Percentiles rank a stretch among this genome's conserved stretches.
Evolutionary conservation across 2,797 vertebrate genomes (phyloP).

Genomic region (Benthosema pterotum): DNA sequence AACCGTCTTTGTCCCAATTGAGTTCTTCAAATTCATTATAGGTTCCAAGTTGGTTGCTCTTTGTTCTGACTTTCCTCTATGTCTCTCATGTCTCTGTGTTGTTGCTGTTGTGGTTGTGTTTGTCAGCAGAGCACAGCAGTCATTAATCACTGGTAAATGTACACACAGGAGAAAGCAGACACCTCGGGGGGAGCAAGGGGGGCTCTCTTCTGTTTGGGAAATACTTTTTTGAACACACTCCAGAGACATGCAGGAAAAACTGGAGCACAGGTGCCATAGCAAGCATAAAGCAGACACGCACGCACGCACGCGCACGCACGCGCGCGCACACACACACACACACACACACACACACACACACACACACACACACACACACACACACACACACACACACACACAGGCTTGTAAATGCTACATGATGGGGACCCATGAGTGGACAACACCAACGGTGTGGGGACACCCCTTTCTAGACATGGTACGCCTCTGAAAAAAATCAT

Average conservation of each 20-base stretch:
- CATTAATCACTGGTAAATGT: constrained; percentile 77
- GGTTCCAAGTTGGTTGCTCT: too few relatives aligned
- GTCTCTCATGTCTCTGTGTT: constrained; percentile 47
- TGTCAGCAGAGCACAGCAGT: constrained; percentile 66
- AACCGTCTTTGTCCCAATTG: too few relatives aligned
- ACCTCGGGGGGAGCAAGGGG: constrained; percentile 48
- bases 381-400: too few relatives aligned
- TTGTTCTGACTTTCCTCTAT: not conserved
- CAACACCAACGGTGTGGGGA: too few relatives aligned
- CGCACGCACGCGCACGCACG: constrained; percentile 37
- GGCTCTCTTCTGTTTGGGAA: constrained; percentile 56
- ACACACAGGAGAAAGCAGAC: constrained; percentile 60
- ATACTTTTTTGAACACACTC: constrained; percentile 56
- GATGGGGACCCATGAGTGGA: too few relatives aligned
- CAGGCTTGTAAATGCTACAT: too few relatives aligned
- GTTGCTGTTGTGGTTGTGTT: constrained; percentile 49
- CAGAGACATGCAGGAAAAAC: constrained; percentile 51
- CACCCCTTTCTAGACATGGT: too few relatives aligned
- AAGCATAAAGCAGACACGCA: constrained; percentile 46
- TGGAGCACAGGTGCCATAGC: constrained; percentile 66
- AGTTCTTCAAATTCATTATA: too few relatives aligned
- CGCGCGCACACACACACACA: constrained; percentile 32
- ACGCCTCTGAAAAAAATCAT: too few relatives aligned
- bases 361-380: too few relatives aligned
- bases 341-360: too few relatives aligned